A percentile compares a stretch with the other conserved stretches of the same genome.
phyloP scores from a whole-genome alignment of 2,888 invertebrate genomes.

The Netelia fuscicornis region DNA sequence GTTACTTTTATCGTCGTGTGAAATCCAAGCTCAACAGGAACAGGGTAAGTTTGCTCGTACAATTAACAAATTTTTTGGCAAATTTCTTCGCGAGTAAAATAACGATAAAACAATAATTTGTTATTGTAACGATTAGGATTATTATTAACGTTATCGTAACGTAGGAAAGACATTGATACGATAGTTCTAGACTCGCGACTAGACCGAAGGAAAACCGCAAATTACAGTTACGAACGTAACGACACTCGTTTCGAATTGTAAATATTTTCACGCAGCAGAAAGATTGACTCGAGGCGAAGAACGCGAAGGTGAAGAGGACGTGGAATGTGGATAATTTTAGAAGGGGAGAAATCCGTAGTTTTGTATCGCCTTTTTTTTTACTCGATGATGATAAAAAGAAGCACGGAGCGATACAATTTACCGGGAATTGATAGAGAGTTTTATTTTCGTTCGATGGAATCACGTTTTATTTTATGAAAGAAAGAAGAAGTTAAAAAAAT shows the following conservation, averaged over 20 bases:
- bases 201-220: neutral
- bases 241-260: no score
- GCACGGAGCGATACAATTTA: no score
- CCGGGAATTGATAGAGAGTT: no score
- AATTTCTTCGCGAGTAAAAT: neutral
- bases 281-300: neutral
- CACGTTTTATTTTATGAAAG: no score
- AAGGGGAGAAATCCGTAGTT: no score
- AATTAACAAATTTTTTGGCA: neutral
- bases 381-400: no score
- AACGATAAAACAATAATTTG: neutral
- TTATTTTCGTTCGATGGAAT: no score
- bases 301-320: neutral
- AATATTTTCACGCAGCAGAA: no score
- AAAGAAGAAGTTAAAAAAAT: no score
- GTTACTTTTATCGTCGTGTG: neutral
- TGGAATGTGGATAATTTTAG: no score
- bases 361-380: no score
- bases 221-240: neutral
- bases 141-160: neutral
- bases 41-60: slow-evolving; percentile 22
- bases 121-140: neutral
- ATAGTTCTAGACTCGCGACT: neutral
- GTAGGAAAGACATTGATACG: neutral
- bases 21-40: slow-evolving; percentile 4